Evolutionary conservation across 2,113 vertebrate genomes (phyloP).

Genomic region (Cebidichthys violaceus): DNA sequence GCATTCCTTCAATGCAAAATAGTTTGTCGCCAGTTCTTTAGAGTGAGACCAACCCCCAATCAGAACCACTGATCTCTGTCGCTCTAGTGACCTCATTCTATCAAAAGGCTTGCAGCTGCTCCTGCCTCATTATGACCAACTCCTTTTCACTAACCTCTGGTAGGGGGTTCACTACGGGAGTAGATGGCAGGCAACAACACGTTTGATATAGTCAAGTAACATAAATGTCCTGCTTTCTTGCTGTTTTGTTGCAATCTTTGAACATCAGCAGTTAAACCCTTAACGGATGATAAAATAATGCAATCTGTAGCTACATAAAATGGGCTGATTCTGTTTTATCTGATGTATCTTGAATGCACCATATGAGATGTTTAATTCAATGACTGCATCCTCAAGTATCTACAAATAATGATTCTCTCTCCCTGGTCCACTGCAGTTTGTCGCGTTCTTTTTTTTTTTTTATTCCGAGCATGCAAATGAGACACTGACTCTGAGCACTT

Average conservation of each 20-base stretch:
- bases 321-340: constrained; percentile 19
- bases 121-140: constrained; percentile 76
- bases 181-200: constrained; percentile 48
- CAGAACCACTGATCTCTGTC: constrained; percentile 77
- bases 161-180: constrained; percentile 53
- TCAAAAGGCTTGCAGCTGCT: constrained; percentile 83
- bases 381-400: background rate
- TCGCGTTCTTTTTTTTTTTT: constrained; percentile 52
- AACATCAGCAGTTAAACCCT: background rate
- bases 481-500: constrained; percentile 40
- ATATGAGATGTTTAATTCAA: constrained; percentile 38
- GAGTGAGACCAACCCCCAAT: constrained; percentile 69
- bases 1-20: constrained; percentile 77
- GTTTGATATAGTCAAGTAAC: constrained; percentile 20
- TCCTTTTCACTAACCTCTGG: constrained; percentile 75
- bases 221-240: background rate
- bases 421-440: constrained; percentile 45
- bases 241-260: background rate
- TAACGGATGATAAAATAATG: background rate
- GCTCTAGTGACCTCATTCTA: constrained; percentile 82
- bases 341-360: constrained; percentile 24
- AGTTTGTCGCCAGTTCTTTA: constrained; percentile 72
- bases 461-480: constrained; percentile 66
- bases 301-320: constrained; percentile 10
- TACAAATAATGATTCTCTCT: constrained; percentile 42